phyloP scores from a whole-genome alignment of 2,797 vertebrate genomes.

The Pangasius larnaudii region DNA sequence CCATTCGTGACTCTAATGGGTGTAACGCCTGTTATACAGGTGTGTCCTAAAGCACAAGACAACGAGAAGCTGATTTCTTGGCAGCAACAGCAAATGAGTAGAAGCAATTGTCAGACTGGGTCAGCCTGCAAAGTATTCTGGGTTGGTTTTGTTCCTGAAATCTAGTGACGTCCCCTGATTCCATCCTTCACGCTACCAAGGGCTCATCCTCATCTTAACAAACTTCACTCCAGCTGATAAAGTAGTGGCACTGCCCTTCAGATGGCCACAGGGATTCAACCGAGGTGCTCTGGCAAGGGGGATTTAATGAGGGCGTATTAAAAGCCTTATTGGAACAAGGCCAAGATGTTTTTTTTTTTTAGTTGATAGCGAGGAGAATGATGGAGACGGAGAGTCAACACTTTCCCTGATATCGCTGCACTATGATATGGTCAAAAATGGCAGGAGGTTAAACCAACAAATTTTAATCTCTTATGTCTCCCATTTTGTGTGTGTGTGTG shows the following conservation, averaged over 20 bases:
- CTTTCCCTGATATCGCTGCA: not conserved
- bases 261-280: not conserved
- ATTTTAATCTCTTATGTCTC: slow-evolving; percentile 1
- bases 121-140: slow-evolving; percentile 8
- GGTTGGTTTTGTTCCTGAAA: not conserved
- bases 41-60: not conserved
- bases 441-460: not conserved
- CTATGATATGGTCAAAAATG: slow-evolving; percentile 2
- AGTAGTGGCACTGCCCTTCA: not conserved
- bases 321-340: not conserved
- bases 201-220: slow-evolving; percentile 15
- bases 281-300: not conserved
- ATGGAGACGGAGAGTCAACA: not conserved
- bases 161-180: slow-evolving; percentile 5
- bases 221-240: not conserved
- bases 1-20: not conserved
- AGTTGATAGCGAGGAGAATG: not conserved
- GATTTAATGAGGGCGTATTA: not conserved
- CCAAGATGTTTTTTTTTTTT: not conserved
- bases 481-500: slow-evolving; percentile 1
- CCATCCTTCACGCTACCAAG: not conserved
- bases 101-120: not conserved
- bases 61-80: not conserved
- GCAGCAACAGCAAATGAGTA: not conserved
- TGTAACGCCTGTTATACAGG: not conserved